Conservation (phyloP, 2,888 invertebrate genomes). For the Mamestra brassicae region DNA sequence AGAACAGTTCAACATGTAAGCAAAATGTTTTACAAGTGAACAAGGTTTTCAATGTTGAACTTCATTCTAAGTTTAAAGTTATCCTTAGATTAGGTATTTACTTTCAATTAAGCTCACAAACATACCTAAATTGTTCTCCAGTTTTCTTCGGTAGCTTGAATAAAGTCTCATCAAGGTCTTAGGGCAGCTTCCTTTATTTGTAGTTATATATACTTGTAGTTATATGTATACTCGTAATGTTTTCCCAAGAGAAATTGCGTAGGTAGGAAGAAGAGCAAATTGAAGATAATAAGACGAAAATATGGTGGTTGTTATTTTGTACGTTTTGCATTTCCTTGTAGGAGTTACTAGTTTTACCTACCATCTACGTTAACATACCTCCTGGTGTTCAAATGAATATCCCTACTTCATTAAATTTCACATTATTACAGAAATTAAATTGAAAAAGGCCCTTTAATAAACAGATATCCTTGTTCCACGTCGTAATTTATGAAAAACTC, state of each 20-base stretch:
- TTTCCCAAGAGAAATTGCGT: constrained; percentile 60
- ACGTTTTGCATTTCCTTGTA: constrained; percentile 58
- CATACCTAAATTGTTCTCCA: constrained; percentile 18
- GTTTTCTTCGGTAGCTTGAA: constrained; percentile 16
- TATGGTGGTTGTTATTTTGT: constrained; percentile 68
- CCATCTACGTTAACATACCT: not conserved
- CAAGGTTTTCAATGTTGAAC: not conserved
- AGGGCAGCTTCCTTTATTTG: constrained; percentile 43
- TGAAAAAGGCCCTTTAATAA: constrained; percentile 2
- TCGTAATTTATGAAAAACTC: constrained; percentile 32
- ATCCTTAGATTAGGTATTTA: constrained; percentile 14
- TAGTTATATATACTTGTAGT: constrained; percentile 41
- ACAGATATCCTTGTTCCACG: constrained; percentile 30
- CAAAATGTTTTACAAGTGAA: constrained; percentile 27
- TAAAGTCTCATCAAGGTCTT: constrained; percentile 36
- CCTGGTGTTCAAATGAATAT: not conserved
- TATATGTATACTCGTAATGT: constrained; percentile 32
- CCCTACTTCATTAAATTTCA: constrained; percentile 4
- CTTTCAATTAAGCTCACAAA: constrained; percentile 16
- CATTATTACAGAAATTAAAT: constrained; percentile 8
- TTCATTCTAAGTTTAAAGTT: constrained; percentile 2
- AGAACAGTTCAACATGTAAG: constrained; percentile 27
- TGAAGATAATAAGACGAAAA: constrained; percentile 72
- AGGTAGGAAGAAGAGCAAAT: constrained; percentile 67
- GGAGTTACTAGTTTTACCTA: constrained; percentile 29